Conservation (phyloP, 2,888 invertebrate genomes). For the Clepsis dumicolana region DNA sequence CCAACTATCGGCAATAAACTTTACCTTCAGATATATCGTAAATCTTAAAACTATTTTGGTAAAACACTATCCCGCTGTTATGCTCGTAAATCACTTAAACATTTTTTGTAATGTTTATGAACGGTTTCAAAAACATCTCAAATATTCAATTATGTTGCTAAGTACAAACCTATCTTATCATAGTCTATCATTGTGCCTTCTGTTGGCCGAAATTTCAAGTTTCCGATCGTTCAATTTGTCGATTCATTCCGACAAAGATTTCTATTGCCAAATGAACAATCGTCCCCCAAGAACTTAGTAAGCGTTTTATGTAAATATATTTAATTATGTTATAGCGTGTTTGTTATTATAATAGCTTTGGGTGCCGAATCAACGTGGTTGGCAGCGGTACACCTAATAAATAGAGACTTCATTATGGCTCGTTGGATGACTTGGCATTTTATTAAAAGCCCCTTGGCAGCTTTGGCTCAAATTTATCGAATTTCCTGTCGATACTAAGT, state of each 20-base stretch:
- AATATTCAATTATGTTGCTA: slow-evolving; percentile 66
- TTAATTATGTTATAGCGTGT: background rate
- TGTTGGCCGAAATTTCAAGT: background rate
- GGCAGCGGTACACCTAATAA: slow-evolving; percentile 50
- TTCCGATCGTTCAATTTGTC: background rate
- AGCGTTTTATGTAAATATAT: too few species aligned
- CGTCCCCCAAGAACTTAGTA: background rate
- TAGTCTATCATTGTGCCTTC: background rate
- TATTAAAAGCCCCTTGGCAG: slow-evolving; percentile 52
- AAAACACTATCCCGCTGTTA: slow-evolving; percentile 60
- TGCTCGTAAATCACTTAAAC: slow-evolving; percentile 72
- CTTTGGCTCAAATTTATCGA: slow-evolving; percentile 62
- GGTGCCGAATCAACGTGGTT: background rate
- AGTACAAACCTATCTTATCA: background rate
- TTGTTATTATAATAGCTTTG: background rate
- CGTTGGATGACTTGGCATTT: slow-evolving; percentile 63
- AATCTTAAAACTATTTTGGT: slow-evolving; percentile 79
- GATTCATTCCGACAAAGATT: background rate
- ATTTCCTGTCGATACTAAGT: slow-evolving; percentile 62
- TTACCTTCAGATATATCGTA: slow-evolving; percentile 70
- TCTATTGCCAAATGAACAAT: background rate
- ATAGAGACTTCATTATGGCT: slow-evolving; percentile 58
- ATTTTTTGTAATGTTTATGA: slow-evolving; percentile 63
- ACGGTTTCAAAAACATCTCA: slow-evolving; percentile 60
- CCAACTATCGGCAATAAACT: slow-evolving; percentile 12